Conservation (phyloP, 2,888 invertebrate genomes). For the Rhagium mordax region DNA sequence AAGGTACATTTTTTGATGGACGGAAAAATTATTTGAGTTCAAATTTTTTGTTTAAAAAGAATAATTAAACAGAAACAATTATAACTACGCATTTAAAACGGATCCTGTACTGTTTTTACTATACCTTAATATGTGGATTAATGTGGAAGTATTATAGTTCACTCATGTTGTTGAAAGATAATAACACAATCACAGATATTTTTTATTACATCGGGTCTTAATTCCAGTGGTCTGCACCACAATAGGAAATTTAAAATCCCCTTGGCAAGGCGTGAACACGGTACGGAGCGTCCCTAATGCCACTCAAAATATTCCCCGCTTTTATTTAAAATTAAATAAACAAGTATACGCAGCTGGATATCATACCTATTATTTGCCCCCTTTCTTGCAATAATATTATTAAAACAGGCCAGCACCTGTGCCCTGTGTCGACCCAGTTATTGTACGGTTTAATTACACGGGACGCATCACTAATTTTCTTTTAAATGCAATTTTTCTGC, state of each 20-base stretch:
- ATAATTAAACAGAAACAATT: no score
- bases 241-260: slow-evolving; percentile 60
- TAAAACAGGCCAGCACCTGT: slow-evolving; percentile 51
- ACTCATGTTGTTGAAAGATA: neutral
- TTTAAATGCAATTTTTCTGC: neutral
- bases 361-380: slow-evolving; percentile 60
- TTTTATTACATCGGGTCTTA: slow-evolving; percentile 28
- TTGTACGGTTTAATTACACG: slow-evolving; percentile 1
- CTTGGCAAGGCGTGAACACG: slow-evolving; percentile 62
- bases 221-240: slow-evolving; percentile 49
- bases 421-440: slow-evolving; percentile 26
- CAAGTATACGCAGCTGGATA: slow-evolving; percentile 65
- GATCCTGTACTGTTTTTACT: no score
- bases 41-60: no score
- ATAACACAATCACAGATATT: neutral
- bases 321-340: slow-evolving; percentile 64
- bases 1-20: no score
- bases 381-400: slow-evolving; percentile 58
- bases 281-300: slow-evolving; percentile 58
- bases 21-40: no score
- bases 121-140: no score
- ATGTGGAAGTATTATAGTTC: no score
- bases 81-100: no score
- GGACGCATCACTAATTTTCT: slow-evolving; percentile 18
- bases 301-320: slow-evolving; percentile 57